Percentiles rank a stretch among this genome's conserved stretches.
phyloP scores from a whole-genome alignment of 2,888 invertebrate genomes.

The Mactromeris polynyma region DNA sequence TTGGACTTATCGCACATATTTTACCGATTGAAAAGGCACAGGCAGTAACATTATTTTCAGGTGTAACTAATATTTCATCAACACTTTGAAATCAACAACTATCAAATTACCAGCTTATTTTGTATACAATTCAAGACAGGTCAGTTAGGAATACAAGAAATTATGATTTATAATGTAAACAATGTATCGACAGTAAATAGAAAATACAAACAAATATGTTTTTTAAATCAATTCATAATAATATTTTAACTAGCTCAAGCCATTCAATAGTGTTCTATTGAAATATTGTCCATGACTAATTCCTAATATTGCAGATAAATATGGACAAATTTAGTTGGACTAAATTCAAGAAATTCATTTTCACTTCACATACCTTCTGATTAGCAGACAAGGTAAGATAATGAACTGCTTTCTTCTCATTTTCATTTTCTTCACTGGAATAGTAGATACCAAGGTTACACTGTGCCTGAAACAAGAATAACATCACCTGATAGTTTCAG shows the following conservation, averaged over 20 bases:
- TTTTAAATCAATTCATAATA: not conserved
- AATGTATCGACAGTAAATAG: not conserved
- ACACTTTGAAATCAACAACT: too few relatives aligned
- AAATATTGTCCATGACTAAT: not conserved
- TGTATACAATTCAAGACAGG: too few relatives aligned
- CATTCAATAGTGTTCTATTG: not conserved
- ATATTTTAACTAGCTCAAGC: not conserved
- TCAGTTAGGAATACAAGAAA: too few relatives aligned
- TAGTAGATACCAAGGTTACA: slow-evolving; percentile 82
- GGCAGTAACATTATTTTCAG: too few relatives aligned
- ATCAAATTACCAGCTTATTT: too few relatives aligned
- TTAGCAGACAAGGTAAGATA: slow-evolving; percentile 79
- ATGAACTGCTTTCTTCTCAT: slow-evolving; percentile 74
- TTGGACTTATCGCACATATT: too few relatives aligned
- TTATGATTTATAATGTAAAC: too few relatives aligned
- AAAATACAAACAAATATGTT: not conserved
- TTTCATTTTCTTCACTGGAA: slow-evolving; percentile 72
- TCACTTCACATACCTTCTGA: slow-evolving; percentile 76
- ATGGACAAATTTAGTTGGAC: not conserved
- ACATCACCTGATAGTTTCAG: too few relatives aligned
- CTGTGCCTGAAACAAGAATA: slow-evolving; percentile 76
- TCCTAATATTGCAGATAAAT: not conserved
- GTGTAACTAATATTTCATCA: too few relatives aligned
- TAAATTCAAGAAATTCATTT: not conserved
- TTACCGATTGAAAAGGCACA: too few relatives aligned